phyloP scores from a whole-genome alignment of 2,888 invertebrate genomes.

The Aleiodes testaceus region DNA sequence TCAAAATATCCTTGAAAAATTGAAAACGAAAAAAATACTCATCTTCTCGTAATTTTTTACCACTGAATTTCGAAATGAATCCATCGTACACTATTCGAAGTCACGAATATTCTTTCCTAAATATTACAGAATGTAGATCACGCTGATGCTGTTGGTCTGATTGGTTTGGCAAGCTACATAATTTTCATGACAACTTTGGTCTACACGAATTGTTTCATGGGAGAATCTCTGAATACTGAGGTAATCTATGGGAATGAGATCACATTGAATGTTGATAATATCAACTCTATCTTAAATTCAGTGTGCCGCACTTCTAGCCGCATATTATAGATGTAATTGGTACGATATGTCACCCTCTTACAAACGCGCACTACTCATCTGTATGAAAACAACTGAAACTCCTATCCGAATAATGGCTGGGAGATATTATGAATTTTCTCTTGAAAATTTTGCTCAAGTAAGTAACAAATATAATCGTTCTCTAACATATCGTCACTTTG shows the following conservation, averaged over 20 bases:
- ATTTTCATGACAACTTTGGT: constrained; percentile 7
- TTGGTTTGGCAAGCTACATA: background rate
- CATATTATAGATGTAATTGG: constrained; percentile 5
- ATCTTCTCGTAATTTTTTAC: no score
- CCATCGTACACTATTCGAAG: no score
- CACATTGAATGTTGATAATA: no score
- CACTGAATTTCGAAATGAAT: no score
- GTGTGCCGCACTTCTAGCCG: background rate
- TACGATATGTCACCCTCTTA: constrained; percentile 16
- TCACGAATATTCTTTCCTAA: no score
- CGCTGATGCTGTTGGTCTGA: constrained; percentile 6
- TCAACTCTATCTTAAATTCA: background rate
- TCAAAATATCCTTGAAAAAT: no score
- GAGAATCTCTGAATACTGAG: constrained; percentile 13
- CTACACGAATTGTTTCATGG: constrained; percentile 11
- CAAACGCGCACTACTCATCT: constrained; percentile 8
- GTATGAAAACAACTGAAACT: constrained; percentile 10
- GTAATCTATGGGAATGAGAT: no score
- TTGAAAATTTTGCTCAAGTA: background rate
- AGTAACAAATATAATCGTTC: no score
- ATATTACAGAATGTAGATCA: background rate
- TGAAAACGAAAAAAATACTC: no score
- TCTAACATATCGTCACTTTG: no score
- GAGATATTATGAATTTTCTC: constrained; percentile 8
- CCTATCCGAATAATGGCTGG: constrained; percentile 6